Base-by-base conservation (phyloP, 2,888 invertebrate genomes). In the Nomada fabriciana region DNA sequence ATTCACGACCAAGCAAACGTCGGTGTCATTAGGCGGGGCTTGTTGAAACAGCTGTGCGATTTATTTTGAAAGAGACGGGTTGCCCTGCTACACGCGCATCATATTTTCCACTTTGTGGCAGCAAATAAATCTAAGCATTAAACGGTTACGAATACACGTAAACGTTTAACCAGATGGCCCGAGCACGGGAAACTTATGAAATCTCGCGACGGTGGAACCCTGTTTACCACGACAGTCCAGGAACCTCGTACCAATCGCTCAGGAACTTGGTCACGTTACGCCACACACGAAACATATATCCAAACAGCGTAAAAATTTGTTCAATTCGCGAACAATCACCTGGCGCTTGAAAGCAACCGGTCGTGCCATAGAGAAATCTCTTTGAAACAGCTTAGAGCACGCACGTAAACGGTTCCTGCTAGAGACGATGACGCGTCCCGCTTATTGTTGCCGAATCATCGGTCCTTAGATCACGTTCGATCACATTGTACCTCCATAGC, bases 401-500 rank as follows among this genome's bases (percentile, higher is more conserved):
- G 43, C 57, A 52, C 52, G 50, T 60, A 50, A 53, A 63, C 20
- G 20, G 23, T 50, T 52, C 42, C 65, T 18, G 52, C 43, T 13
- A 1, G 9, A 13, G 71, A 42, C 36, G 57, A 69, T 55, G 43
- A 82, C 43, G 71, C 61, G 52, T 64, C 64, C 7, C 9, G n/a
- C 43, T 43, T 42, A 57, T 80, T 71, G 76, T 64, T 75, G 57
- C 67, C 18, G n/a, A 52, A 68, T 59, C 25, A 65, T 52, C 63
- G 53, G 25, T 42, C 20, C 18, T 15, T 18, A 43, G 53, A 47
- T 61, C 73, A 70, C 53, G 71, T 76, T 70, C 70, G 55, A 83
- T 86, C 67, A 74, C 70, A 80, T 83, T 78, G 77, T 69, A 61
- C 13, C 50, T 36, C 53, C 20, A 18, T 64, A 43, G 70, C 72